These are phyloP conservation scores for Atta texana DNA, from an alignment of 1,140 invertebrate species.

Conservation along the genomic window DNA sequence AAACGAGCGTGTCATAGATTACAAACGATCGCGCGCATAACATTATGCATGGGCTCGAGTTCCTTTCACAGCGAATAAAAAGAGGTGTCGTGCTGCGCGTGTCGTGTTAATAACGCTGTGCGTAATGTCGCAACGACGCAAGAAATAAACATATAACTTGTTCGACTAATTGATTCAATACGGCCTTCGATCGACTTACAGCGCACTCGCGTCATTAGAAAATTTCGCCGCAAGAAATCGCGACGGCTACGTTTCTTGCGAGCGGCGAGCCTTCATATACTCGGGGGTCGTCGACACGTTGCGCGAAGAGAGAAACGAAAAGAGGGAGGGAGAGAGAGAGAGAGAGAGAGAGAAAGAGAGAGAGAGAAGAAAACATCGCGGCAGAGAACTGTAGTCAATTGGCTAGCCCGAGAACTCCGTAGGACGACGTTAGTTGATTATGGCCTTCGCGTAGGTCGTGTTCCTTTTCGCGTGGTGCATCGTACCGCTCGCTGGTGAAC, in stretches of 20 bases:
- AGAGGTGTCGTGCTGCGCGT: not conserved
- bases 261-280: constrained; percentile 50
- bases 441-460: constrained; percentile 74
- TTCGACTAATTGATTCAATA: constrained; percentile 52
- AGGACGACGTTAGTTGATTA: constrained; percentile 70
- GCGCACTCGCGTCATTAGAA: constrained; percentile 20
- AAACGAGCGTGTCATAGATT: constrained; percentile 49
- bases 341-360: not conserved
- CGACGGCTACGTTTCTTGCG: constrained; percentile 69
- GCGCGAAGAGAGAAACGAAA: not conserved
- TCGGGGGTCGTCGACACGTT: constrained; percentile 68
- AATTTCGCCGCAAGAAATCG: constrained; percentile 53
- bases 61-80: constrained; percentile 7
- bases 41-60: constrained; percentile 14
- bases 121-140: constrained; percentile 38
- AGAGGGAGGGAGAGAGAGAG: not conserved
- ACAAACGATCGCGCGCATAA: constrained; percentile 35
- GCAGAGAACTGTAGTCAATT: constrained; percentile 65
- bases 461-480: constrained; percentile 63
- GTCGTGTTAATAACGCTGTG: constrained; percentile 37
- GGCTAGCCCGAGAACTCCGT: constrained; percentile 66
- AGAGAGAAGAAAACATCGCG: constrained; percentile 39
- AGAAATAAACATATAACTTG: constrained; percentile 43
- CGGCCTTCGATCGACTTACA: constrained; percentile 6
- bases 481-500: constrained; percentile 1